Base-by-base conservation (phyloP, 2,797 vertebrate species). In the Podarcis lilfordi region DNA sequence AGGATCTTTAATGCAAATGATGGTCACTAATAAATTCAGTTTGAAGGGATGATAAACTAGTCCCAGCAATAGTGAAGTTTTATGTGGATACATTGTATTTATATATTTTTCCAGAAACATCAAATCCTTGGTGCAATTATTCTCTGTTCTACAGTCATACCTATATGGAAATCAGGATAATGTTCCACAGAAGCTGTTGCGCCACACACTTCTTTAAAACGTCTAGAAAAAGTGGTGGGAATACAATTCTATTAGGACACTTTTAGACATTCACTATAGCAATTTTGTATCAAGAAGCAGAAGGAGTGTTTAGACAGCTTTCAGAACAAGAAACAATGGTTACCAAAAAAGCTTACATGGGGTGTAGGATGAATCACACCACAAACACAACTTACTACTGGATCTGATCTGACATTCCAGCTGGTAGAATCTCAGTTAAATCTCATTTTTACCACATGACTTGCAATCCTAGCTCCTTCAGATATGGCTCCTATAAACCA, bases 391-490 rank as follows among this genome's bases (percentile, higher is more conserved):
- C 93, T 94, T 61, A 76, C n/a, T 88, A 27, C 87, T 90, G 86
- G 90, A 91, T 93, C 85, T 79, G 79, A 17, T 89, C 86, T 78
- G 64, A 84, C 90, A 72, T 91, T 94, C 86, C 88, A 89, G 92
- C 82, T 88, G 61, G 71, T 43, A 91, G 59, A 82, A 27, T 25
- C 89, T 89, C 29, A 0, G 71, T 87, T 91, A 96, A 93, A 93
- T 95, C 94, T 91, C 86, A 88, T 92, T 89, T 90, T 91, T 13
- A 82, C 86, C 89, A 29, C 90, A 89, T 86, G 81, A 77, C 19
- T 84, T 92, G 87, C 87, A 93, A 92, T 93, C 93, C 94, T 94
- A 93, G 89, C 94, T 94, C 91, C 77, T 91, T 92, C 91, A 91
- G 72, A 69, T 90, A 43, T 66, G 90, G 77, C 87, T 93, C 88